Percentiles rank a stretch among this genome's conserved stretches.
phyloP scores from a whole-genome alignment of 2,888 invertebrate species.

The Leucoma salicis region DNA sequence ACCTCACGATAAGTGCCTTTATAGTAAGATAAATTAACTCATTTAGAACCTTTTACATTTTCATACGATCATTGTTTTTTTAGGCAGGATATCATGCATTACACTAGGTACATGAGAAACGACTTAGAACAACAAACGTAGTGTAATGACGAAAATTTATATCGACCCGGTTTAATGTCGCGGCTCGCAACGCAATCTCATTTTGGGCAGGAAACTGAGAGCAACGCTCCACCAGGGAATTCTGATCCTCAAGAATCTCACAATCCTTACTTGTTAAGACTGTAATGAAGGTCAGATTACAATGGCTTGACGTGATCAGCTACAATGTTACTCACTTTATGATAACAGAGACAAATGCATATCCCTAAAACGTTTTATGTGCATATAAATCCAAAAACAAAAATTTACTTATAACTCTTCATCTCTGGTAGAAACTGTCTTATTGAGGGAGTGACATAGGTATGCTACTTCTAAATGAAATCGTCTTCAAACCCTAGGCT shows the following conservation, averaged over 20 bases:
- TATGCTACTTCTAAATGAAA: too few relatives aligned
- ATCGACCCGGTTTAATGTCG: constrained; percentile 77
- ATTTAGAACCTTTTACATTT: too few relatives aligned
- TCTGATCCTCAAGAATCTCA: constrained; percentile 44
- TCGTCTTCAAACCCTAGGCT: too few relatives aligned
- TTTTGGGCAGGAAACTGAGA: constrained; percentile 66
- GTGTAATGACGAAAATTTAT: constrained; percentile 74
- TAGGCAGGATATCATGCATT: constrained; percentile 62
- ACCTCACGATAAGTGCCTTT: too few relatives aligned
- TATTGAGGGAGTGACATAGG: too few relatives aligned
- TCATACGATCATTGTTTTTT: constrained; percentile 41
- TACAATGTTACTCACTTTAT: constrained; percentile 67
- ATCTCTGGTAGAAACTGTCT: too few relatives aligned
- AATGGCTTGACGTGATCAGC: constrained; percentile 58
- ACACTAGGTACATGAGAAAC: constrained; percentile 31
- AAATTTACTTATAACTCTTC: constrained; percentile 37
- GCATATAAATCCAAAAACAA: constrained; percentile 52
- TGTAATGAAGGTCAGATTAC: constrained; percentile 39
- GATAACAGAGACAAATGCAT: constrained; percentile 71
- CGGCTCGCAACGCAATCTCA: constrained; percentile 65
- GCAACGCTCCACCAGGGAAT: constrained; percentile 48
- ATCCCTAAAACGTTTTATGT: constrained; percentile 52
- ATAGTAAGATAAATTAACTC: too few relatives aligned
- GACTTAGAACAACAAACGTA: constrained; percentile 59
- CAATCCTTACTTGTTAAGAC: constrained; percentile 22